Base-by-base conservation (phyloP, 2,888 invertebrate genomes). In the Eupithecia centaureata region DNA sequence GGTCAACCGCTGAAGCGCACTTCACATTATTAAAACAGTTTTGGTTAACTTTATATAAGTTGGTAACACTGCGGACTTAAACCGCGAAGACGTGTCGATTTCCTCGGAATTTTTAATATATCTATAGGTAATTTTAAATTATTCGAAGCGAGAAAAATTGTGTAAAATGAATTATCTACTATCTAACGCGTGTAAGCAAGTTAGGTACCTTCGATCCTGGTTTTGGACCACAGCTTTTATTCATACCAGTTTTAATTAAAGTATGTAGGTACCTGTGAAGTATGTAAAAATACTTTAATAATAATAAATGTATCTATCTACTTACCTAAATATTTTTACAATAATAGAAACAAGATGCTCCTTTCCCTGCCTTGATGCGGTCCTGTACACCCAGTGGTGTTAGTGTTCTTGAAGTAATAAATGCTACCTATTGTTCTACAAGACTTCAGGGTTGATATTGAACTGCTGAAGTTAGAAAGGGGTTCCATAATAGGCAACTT, bases 331-430 rank as follows among this genome's bases (percentile, higher is more conserved):
- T 22, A 8, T 3, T 28, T 12, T 22, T 22, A 3, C n/a, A n/a
- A 25, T n/a, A n/a, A n/a, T n/a, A n/a, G n/a, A n/a, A n/a, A n/a
- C n/a, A n/a, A n/a, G n/a, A n/a, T n/a, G n/a, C n/a, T n/a, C n/a
- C n/a, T 18, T 35, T 38, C 38, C 8, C 32, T 8, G 32, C n/a
- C 32, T 51, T 10, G n/a, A 35, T 63, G 15, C 56, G 56, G 8
- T 30, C 22, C 42, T 63, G 38, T 13, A 1, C 5, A 42, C 4
- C 1, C 38, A 1, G 38, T 57, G 30, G 42, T 57, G 42, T 62
- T 15, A 57, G 57, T 63, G 32, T 32, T 35, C n/a, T 57, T 64
- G 57, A 51, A 64, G 56, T 51, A 33, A 59, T 52, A 64, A 59
- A 35, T 59, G 28, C 64, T 28, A 33, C n/a, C 58, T 64, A 64